Conservation (phyloP, 2,113 vertebrate species). For the Anoura caudifer region DNA sequence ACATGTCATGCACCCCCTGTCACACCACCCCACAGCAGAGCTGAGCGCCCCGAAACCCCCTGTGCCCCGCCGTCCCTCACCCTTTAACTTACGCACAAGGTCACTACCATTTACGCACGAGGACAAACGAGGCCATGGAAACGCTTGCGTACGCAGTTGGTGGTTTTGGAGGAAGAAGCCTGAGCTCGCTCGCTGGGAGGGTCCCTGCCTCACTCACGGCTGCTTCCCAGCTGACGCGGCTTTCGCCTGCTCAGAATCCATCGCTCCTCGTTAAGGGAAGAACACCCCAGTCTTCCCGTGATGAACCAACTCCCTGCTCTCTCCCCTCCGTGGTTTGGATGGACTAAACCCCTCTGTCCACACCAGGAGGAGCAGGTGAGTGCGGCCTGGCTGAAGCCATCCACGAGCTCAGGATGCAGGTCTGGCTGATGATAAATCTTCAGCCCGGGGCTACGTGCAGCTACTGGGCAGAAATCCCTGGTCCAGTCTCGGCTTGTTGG, state of each 20-base stretch:
- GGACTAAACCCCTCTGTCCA: background rate
- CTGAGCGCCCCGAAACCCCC: no score
- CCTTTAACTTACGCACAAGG: background rate
- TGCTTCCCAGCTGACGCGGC: background rate
- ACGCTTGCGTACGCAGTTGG: background rate
- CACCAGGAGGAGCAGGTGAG: background rate
- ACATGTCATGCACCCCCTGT: no score
- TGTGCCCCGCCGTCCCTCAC: background rate
- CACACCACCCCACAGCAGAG: background rate
- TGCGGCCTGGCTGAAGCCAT: background rate
- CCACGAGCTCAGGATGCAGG: background rate
- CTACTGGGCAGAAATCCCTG: background rate
- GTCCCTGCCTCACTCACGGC: accelerated
- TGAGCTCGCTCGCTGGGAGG: background rate
- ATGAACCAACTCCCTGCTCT: background rate
- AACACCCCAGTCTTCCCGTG: background rate
- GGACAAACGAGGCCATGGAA: background rate
- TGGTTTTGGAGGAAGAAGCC: background rate
- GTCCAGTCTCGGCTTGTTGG: background rate
- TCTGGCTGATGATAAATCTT: background rate
- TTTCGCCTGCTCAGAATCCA: background rate
- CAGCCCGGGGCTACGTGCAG: background rate
- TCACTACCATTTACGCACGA: background rate
- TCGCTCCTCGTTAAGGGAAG: background rate
- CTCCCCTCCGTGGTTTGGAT: background rate